Percentiles rank a stretch among this genome's conserved stretches.
phyloP scores from a whole-genome alignment of 2,888 invertebrate genomes.

The Alsophila aescularia region DNA sequence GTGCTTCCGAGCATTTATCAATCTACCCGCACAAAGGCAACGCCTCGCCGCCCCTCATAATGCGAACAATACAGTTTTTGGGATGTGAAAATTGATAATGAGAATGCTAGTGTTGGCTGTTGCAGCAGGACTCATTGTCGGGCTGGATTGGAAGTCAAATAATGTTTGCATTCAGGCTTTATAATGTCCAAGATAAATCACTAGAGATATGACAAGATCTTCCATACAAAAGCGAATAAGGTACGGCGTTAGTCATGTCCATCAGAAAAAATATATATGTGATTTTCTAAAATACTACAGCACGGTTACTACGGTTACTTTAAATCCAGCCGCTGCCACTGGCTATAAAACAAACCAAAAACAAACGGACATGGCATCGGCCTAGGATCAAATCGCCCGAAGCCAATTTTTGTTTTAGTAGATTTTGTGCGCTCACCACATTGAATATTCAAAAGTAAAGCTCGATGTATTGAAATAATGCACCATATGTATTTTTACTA shows the following conservation, averaged over 20 bases:
- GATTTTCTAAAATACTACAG: not conserved
- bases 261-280: not conserved
- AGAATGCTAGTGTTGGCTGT: slow-evolving; percentile 3
- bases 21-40: slow-evolving; percentile 66
- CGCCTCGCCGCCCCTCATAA: slow-evolving; percentile 50
- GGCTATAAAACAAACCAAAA: slow-evolving; percentile 36
- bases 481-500: slow-evolving; percentile 41
- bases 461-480: slow-evolving; percentile 48
- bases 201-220: no score
- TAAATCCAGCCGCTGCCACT: slow-evolving; percentile 28
- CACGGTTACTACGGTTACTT: slow-evolving; percentile 16
- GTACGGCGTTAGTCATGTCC: no score
- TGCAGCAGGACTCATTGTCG: slow-evolving; percentile 5
- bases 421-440: slow-evolving; percentile 44
- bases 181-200: no score
- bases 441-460: slow-evolving; percentile 49
- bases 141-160: no score
- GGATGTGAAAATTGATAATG: slow-evolving; percentile 25
- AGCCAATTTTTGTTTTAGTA: slow-evolving; percentile 47
- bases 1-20: slow-evolving; percentile 84
- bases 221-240: no score
- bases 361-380: slow-evolving; percentile 32
- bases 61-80: slow-evolving; percentile 39
- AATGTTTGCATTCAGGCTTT: no score
- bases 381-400: slow-evolving; percentile 37